Evolutionary conservation across 2,888 invertebrate species (phyloP).

Genomic region (Torymus aiolomorphi): DNA sequence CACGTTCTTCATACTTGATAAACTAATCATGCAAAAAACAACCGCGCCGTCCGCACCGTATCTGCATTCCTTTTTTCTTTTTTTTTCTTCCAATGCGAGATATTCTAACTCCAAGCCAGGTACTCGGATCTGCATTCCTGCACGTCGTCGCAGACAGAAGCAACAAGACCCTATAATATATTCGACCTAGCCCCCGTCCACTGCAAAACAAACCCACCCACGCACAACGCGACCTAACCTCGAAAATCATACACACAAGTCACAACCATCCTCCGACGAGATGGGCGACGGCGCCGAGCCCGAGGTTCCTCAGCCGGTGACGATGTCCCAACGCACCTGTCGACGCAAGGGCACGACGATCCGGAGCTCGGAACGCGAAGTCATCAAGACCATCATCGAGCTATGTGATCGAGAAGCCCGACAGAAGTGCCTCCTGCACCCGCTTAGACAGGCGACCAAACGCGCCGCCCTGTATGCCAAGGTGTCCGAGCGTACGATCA

Average conservation of each 20-base stretch:
- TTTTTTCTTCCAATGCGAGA: too few relatives aligned
- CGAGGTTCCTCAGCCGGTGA: too few relatives aligned
- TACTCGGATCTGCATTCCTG: too few relatives aligned
- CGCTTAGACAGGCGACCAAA: slow-evolving; percentile 56
- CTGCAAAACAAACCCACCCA: background rate
- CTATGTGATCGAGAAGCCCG: slow-evolving; percentile 53
- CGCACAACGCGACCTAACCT: slow-evolving; percentile 2
- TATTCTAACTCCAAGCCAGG: too few relatives aligned
- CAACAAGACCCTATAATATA: too few relatives aligned
- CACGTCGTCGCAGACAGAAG: too few relatives aligned
- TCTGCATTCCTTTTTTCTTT: too few relatives aligned
- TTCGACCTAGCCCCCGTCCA: too few relatives aligned
- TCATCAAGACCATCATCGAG: slow-evolving; percentile 55
- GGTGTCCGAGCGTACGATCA: slow-evolving; percentile 55
- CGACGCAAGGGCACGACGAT: slow-evolving; percentile 54
- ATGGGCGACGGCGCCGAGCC: background rate
- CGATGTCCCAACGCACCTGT: slow-evolving; percentile 6
- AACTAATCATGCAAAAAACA: too few relatives aligned
- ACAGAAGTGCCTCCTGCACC: slow-evolving; percentile 50
- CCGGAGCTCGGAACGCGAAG: slow-evolving; percentile 52
- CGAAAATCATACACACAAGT: background rate
- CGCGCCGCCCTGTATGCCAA: slow-evolving; percentile 54
- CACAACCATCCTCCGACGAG: background rate
- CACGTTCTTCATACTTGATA: too few relatives aligned
- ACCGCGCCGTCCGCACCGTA: too few relatives aligned